A percentile compares a stretch with the other conserved stretches of the same genome.
Evolutionary conservation across 2,888 invertebrate species (phyloP).

Genomic region (Nemotelus nigrinus): DNA sequence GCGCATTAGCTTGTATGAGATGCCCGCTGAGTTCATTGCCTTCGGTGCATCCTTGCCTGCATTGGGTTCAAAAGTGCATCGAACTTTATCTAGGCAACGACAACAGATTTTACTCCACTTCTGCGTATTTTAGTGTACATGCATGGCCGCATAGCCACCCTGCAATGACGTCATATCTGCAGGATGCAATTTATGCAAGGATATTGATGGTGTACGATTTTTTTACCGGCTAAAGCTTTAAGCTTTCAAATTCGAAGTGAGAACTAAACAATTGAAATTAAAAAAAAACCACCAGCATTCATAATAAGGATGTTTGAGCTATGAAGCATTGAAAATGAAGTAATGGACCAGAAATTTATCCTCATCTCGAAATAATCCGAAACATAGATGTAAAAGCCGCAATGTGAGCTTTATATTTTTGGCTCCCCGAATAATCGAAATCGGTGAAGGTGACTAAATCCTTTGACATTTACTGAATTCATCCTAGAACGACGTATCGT

Average conservation of each 20-base stretch:
- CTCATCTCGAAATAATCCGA: neutral
- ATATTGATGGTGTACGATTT: neutral
- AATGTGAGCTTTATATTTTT: too few relatives aligned
- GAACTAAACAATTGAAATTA: too few relatives aligned
- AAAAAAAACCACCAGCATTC: too few relatives aligned
- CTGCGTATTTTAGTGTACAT: neutral
- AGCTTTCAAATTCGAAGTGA: too few relatives aligned
- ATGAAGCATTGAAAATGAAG: neutral
- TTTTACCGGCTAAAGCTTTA: neutral
- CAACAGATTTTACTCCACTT: neutral
- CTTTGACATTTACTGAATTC: conserved; percentile 25
- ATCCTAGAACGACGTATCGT: neutral
- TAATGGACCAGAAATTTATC: neutral
- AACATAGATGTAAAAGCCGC: too few relatives aligned
- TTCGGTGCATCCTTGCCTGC: conserved; percentile 29
- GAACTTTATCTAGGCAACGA: conserved; percentile 37
- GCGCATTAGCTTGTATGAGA: too few relatives aligned
- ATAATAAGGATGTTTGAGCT: neutral
- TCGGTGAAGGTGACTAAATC: conserved; percentile 19
- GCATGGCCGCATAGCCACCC: conserved; percentile 9
- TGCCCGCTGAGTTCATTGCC: conserved; percentile 35
- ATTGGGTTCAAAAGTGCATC: conserved; percentile 37
- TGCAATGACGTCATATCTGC: conserved; percentile 38
- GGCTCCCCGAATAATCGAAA: too few relatives aligned
- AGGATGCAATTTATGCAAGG: conserved; percentile 11